Percentiles rank a stretch among this genome's conserved stretches.
Evolutionary conservation across 2,113 vertebrate genomes (phyloP).

Genomic region (Trogon melanurus): DNA sequence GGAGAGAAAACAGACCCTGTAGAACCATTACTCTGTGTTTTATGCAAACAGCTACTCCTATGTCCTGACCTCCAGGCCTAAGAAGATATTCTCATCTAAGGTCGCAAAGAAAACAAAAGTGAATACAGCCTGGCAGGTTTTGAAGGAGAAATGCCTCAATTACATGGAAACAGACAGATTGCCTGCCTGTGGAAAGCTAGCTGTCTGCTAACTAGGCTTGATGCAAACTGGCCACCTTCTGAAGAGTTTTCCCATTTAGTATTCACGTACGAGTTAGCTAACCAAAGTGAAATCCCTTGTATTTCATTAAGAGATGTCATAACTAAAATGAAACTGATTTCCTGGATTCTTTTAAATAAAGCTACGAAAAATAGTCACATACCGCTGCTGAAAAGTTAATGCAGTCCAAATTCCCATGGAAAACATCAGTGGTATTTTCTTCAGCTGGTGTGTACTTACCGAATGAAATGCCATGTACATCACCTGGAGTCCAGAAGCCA

Average conservation of each 20-base stretch:
- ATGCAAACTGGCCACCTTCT: not conserved
- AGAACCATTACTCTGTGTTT: not conserved
- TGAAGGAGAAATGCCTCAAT: not conserved
- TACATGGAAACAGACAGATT: not conserved
- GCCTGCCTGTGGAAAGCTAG: not conserved
- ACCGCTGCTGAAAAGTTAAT: constrained; percentile 42
- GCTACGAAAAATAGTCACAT: constrained; percentile 67
- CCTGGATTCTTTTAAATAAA: constrained; percentile 60
- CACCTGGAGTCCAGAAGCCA: not conserved
- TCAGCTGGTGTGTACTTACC: not conserved
- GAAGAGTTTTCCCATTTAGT: not conserved
- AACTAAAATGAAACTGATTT: constrained; percentile 66
- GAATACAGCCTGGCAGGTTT: not conserved
- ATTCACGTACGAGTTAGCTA: not conserved
- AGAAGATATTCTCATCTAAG: not conserved
- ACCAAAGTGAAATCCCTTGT: not conserved
- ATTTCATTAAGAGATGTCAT: constrained; percentile 51
- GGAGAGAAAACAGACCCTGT: not conserved
- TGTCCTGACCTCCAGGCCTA: not conserved
- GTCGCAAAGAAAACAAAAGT: not conserved
- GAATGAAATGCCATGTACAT: not conserved
- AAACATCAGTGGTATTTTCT: constrained; percentile 43
- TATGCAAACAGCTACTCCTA: not conserved
- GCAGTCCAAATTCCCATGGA: constrained; percentile 55
- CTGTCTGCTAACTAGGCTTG: not conserved